Base-by-base conservation (phyloP, 2,888 invertebrate genomes). In the Clunio marinus region DNA sequence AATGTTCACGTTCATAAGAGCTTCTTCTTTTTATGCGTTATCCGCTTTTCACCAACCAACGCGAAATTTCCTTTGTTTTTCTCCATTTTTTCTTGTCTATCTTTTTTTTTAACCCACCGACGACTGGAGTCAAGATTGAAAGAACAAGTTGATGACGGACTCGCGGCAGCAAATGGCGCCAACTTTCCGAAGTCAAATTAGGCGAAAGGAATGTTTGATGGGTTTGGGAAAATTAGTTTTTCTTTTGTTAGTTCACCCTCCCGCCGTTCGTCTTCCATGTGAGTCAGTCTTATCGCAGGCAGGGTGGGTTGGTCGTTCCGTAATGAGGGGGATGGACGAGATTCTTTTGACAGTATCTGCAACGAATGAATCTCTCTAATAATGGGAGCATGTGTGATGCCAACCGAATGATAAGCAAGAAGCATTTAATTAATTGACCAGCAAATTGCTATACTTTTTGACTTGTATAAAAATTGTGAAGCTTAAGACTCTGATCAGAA, bases 391-490 rank as follows among this genome's bases (percentile, higher is more conserved):
- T 35, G 20, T 27, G 35, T 45, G 63, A 63, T 63, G 63, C 63
- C 63, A 46, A 27, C n/a, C 24, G 25, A 13, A 15, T 45, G 63
- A 63, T 63, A 63, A 60, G 60, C 59, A 32, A 10, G 51, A 51
- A 51, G 57, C 46, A 28, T 63, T 63, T 63, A 63, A 63, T 63
- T 63, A 63, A 63, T 63, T 63, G 63, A 46, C 63, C 28, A 46
- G 20, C 63, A 63, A 63, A 63, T 60, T 60, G 25, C 27, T 57
- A 3, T 59, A 17, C 27, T 58, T 10, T 46, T 37, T 25, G 45
- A 57, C 63, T 63, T 24, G 35, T n/a, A 10, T 62, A n/a, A 27
- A 57, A 4, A 32, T 32, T 32, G 32, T n/a, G 20, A 22, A 57
- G 57, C 57, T 57, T 57, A 63, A 63, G 41, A 63, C 46, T 45